Percentiles rank a stretch among this genome's conserved stretches.
Evolutionary conservation across 2,113 vertebrate species (phyloP).

Genomic region (Orycteropus afer): DNA sequence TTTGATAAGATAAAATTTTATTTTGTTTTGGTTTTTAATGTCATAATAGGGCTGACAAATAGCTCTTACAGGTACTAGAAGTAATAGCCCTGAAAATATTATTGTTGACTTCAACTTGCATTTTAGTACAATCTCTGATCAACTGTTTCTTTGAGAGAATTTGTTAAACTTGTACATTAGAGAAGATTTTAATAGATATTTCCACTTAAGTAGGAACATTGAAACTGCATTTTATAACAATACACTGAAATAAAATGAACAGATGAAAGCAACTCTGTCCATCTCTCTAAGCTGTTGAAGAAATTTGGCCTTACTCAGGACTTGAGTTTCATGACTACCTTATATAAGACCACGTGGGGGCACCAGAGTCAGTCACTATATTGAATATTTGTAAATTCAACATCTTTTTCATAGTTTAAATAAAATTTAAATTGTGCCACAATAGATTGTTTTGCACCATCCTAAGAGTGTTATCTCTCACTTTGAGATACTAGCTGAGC

Average conservation of each 20-base stretch:
- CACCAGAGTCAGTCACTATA: neutral
- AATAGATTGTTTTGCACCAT: neutral
- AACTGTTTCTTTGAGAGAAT: neutral
- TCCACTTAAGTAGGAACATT: neutral
- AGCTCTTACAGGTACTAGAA: neutral
- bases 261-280: neutral
- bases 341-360: neutral
- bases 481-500: neutral
- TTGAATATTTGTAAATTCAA: neutral
- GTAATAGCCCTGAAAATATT: neutral
- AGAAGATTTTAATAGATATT: neutral
- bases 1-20: neutral
- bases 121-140: neutral
- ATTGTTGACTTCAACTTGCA: neutral
- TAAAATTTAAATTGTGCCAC: neutral
- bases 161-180: neutral
- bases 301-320: too few species aligned
- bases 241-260: neutral
- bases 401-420: neutral
- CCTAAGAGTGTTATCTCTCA: neutral
- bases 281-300: accelerated
- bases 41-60: neutral
- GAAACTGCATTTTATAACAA: neutral
- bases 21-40: neutral
- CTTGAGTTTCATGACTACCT: neutral